These are phyloP conservation scores for Poeciliopsis gracilis DNA, from an alignment of 2,797 vertebrate genomes.

Conservation along the genomic window DNA sequence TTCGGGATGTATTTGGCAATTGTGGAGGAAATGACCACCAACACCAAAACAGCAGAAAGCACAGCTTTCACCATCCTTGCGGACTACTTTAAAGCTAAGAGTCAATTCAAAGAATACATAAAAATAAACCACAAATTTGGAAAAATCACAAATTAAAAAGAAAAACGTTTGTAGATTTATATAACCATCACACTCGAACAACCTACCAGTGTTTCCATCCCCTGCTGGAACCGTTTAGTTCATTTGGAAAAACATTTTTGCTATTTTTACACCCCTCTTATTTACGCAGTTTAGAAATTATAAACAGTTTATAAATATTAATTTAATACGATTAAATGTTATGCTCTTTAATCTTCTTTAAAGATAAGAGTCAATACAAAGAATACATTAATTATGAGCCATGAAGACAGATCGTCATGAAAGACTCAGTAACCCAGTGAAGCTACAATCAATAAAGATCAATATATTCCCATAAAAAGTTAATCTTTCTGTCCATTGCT, in stretches of 20 bases:
- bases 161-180: no score
- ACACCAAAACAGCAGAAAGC: slow-evolving; percentile 78
- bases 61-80: slow-evolving; percentile 84
- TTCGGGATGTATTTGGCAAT: slow-evolving; percentile 79
- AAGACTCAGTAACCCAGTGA: background rate
- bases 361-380: no score
- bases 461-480: background rate
- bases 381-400: no score
- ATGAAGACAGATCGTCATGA: background rate
- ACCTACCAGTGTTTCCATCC: no score
- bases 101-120: background rate
- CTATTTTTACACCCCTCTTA: no score
- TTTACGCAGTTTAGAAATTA: no score
- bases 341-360: no score
- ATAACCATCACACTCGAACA: no score
- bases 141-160: background rate
- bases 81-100: slow-evolving; percentile 12
- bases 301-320: no score
- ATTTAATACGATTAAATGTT: no score
- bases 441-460: background rate
- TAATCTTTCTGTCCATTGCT: background rate
- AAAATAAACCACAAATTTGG: background rate
- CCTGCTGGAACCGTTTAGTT: no score
- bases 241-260: no score
- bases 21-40: slow-evolving; percentile 80